phyloP scores from a whole-genome alignment of 2,113 vertebrate species.

The Labeo rohita region DNA sequence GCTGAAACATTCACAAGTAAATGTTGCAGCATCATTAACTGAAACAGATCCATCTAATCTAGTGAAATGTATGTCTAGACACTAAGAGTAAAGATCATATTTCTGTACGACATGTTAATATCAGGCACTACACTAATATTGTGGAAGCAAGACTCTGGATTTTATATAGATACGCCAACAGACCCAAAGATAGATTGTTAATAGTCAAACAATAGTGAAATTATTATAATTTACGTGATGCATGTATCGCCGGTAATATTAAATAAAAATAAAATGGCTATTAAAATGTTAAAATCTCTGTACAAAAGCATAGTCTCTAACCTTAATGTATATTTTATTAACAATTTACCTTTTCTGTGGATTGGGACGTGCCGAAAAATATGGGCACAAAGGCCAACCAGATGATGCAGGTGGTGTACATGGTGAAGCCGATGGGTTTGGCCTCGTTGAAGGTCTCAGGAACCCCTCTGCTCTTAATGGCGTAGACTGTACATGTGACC shows the following conservation, averaged over 20 bases:
- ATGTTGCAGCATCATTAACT: not conserved
- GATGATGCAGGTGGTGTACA: slow-evolving; percentile 90
- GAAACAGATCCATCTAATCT: not conserved
- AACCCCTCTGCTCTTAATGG: slow-evolving; percentile 87
- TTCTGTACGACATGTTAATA: not conserved
- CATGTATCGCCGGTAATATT: not conserved
- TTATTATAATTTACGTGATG: not conserved
- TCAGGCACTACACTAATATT: not conserved
- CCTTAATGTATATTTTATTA: not conserved
- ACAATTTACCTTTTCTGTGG: slow-evolving; percentile 83
- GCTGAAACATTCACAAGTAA: slow-evolving; percentile 1
- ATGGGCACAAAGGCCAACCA: slow-evolving; percentile 93
- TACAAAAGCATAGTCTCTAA: not conserved
- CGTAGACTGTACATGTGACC: slow-evolving; percentile 89
- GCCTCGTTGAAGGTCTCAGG: slow-evolving; percentile 93
- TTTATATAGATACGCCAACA: not conserved
- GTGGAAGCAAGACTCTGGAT: not conserved
- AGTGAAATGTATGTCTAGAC: not conserved
- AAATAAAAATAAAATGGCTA: not conserved
- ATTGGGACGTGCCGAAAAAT: slow-evolving; percentile 89
- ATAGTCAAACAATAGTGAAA: not conserved
- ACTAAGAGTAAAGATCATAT: not conserved
- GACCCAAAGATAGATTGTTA: not conserved
- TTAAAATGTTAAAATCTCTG: not conserved
- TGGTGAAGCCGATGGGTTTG: slow-evolving; percentile 89